phyloP scores from a whole-genome alignment of 2,113 vertebrate species.

The Epinephelus lanceolatus region DNA sequence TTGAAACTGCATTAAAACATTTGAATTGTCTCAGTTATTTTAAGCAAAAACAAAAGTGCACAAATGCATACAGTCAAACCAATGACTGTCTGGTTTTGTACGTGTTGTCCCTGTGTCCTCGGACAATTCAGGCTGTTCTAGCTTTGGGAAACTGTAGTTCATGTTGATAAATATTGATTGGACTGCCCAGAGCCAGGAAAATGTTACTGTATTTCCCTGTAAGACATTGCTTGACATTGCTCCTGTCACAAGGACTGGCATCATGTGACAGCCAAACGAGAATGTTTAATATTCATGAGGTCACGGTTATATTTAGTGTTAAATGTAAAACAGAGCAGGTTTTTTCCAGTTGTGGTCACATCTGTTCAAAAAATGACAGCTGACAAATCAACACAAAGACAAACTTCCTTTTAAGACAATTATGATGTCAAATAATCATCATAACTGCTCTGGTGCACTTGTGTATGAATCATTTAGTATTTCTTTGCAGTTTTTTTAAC shows the following conservation, averaged over 20 bases:
- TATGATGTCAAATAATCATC: neutral
- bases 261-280: slow-evolving; percentile 53
- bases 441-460: neutral
- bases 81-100: slow-evolving; percentile 40
- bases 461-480: neutral
- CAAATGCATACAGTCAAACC: slow-evolving; percentile 8
- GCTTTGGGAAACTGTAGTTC: slow-evolving; percentile 72
- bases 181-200: slow-evolving; percentile 66
- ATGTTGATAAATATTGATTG: slow-evolving; percentile 82
- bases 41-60: slow-evolving; percentile 19
- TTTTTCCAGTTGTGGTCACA: neutral
- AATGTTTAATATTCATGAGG: slow-evolving; percentile 72
- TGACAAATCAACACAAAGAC: slow-evolving; percentile 5
- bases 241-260: slow-evolving; percentile 70
- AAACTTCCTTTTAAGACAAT: neutral
- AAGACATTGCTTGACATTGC: slow-evolving; percentile 76
- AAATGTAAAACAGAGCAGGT: slow-evolving; percentile 11
- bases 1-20: neutral
- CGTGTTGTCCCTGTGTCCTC: slow-evolving; percentile 55
- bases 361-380: slow-evolving; percentile 32
- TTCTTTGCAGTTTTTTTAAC: neutral
- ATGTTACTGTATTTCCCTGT: slow-evolving; percentile 60
- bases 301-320: slow-evolving; percentile 52
- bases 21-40: neutral
- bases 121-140: slow-evolving; percentile 57